These are phyloP conservation scores for Hoplodrina ambigua DNA, from an alignment of 2,888 invertebrate genomes.

Conservation along the genomic window DNA sequence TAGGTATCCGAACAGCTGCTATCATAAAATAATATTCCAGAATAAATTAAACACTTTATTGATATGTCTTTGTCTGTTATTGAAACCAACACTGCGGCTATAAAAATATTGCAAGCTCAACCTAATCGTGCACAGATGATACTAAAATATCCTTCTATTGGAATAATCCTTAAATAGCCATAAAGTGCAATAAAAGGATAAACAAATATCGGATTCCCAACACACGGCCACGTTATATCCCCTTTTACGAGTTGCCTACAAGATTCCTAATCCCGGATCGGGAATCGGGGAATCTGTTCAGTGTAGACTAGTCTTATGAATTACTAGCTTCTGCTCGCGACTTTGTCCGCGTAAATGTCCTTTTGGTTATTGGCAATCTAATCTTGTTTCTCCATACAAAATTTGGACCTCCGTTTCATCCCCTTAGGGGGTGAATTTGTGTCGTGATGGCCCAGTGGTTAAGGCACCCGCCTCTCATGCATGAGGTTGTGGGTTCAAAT, in stretches of 20 bases:
- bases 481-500: no score
- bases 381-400: no score
- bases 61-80: conserved; percentile 30
- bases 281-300: conserved; percentile 16
- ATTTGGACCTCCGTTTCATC: no score
- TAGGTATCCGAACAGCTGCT: conserved; percentile 7
- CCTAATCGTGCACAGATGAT: conserved; percentile 36
- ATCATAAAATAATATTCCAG: conserved; percentile 17
- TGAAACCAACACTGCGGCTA: conserved; percentile 25
- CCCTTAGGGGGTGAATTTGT: no score
- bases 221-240: conserved; percentile 50
- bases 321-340: conserved; percentile 1
- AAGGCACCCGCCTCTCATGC: no score
- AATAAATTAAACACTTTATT: conserved; percentile 34
- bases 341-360: no score
- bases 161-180: conserved; percentile 52
- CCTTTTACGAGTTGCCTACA: conserved; percentile 59
- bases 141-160: conserved; percentile 47
- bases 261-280: conserved; percentile 48
- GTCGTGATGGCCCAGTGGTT: no score
- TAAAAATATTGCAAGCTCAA: conserved; percentile 49
- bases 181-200: conserved; percentile 55
- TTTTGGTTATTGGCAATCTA: no score
- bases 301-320: conserved; percentile 40
- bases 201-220: conserved; percentile 56